Percentiles rank a stretch among this genome's conserved stretches.
Conservation (phyloP, 2,113 vertebrate species). For the Pimephales promelas region DNA sequence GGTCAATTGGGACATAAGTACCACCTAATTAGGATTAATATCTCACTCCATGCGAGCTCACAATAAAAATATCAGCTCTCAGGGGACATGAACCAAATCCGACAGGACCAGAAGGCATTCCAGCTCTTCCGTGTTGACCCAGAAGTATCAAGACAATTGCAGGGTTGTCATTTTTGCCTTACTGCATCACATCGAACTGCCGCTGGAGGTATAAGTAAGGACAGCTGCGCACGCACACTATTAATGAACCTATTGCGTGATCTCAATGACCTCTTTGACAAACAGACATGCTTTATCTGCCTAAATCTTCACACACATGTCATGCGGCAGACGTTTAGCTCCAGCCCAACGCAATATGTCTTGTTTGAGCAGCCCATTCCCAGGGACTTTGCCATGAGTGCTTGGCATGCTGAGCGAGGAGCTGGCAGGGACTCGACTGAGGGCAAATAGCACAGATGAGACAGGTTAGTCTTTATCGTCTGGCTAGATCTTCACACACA, state of each 20-base stretch:
- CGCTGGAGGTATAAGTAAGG: neutral
- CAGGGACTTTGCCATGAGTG: slow-evolving; percentile 3
- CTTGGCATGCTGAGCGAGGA: slow-evolving; percentile 36
- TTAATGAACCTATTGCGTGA: slow-evolving; percentile 50
- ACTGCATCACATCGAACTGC: neutral
- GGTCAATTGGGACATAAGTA: slow-evolving; percentile 71
- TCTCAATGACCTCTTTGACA: slow-evolving; percentile 7
- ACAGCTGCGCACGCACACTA: slow-evolving; percentile 36
- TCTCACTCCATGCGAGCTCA: slow-evolving; percentile 60
- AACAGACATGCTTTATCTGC: slow-evolving; percentile 15
- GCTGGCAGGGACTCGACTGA: slow-evolving; percentile 54
- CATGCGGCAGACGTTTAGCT: slow-evolving; percentile 20
- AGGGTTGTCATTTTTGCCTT: slow-evolving; percentile 17
- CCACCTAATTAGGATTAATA: slow-evolving; percentile 78
- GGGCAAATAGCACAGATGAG: slow-evolving; percentile 32
- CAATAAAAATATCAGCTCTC: slow-evolving; percentile 71
- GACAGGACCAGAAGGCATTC: slow-evolving; percentile 63
- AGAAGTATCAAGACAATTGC: slow-evolving; percentile 54
- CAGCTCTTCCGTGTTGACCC: slow-evolving; percentile 60
- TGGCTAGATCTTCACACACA: slow-evolving; percentile 54
- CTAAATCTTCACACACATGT: neutral
- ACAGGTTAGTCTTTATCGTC: slow-evolving; percentile 17
- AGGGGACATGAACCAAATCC: slow-evolving; percentile 67
- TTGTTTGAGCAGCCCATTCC: slow-evolving; percentile 41
- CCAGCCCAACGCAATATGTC: slow-evolving; percentile 1